These are phyloP conservation scores for Neomonachus schauinslandi DNA, from an alignment of 2,113 vertebrate species.

Conservation along the genomic window DNA sequence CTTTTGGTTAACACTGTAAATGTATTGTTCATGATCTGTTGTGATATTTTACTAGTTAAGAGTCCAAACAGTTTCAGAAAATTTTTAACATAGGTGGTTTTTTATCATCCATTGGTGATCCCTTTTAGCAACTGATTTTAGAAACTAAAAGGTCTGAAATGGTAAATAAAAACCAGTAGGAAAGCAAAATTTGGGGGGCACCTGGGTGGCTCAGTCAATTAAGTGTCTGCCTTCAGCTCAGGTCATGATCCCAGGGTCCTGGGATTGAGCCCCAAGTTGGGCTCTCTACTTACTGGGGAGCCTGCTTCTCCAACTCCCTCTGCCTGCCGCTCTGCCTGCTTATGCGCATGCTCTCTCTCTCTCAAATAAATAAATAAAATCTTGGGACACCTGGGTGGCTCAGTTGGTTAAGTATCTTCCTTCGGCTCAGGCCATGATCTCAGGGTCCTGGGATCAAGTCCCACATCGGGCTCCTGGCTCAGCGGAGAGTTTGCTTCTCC, in stretches of 20 bases:
- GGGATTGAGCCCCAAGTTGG: too few species aligned
- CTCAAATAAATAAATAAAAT: too few species aligned
- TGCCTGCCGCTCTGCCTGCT: too few species aligned
- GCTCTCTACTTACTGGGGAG: too few species aligned
- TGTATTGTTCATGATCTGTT: constrained; percentile 25
- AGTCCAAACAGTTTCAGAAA: constrained; percentile 30
- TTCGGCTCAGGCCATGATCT: neutral
- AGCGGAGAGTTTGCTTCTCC: neutral
- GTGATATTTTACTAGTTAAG: constrained; percentile 37
- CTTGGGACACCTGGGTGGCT: too few species aligned
- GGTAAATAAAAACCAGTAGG: constrained; percentile 32
- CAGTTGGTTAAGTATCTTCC: neutral
- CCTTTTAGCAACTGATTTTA: constrained; percentile 1
- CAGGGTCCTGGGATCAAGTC: neutral
- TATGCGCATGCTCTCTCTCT: too few species aligned
- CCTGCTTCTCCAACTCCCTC: too few species aligned
- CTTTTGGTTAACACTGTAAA: constrained; percentile 43
- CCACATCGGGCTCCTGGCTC: neutral
- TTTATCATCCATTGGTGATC: constrained; percentile 18
- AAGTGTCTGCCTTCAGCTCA: too few species aligned
- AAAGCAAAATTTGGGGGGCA: neutral
- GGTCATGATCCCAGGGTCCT: too few species aligned
- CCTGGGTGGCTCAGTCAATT: too few species aligned
- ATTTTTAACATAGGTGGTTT: neutral
- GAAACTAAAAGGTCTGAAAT: constrained; percentile 1